Evolutionary conservation across 2,113 vertebrate genomes (phyloP), one percentile per base, ranked within the genome.

Genomic region (Thinocorus orbignyianus): DNA sequence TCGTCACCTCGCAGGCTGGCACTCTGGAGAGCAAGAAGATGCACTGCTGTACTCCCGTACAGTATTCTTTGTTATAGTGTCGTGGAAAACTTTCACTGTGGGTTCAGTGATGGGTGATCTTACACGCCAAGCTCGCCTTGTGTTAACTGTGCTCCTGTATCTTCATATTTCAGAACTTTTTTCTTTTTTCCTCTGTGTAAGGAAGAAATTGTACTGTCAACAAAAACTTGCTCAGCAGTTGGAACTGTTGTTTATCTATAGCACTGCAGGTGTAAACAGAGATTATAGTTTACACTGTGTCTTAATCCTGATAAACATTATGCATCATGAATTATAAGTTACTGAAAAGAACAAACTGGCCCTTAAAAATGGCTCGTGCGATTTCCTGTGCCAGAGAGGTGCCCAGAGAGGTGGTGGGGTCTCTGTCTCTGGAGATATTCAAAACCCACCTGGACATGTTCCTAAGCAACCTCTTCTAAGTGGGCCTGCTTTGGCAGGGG

Each of bases 1-100:
- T 0, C 8, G 60, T 7, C n/a, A 2, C 22, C 12, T 31, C 4
- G 20, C 60, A 2, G 39, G 1, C 7, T 5, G n/a, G 2, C 6
- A 10, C 33, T n/a, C 33, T 17, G 7, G 1, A 17, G 51, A 26
- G 25, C 61, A 6, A 31, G 35, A 26, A 24, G 12, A 13, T 1
- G 39, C 69, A 7, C 17, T 23, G 78, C 31, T 30, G 44, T 41
- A 17, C 24, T 49, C 14, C 11, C 12, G 7, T 24, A 3, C 9
- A 13, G 41, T 31, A 4, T 31, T 5, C 16, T 22, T 10, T 12
- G 37, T 44, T 48, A 4, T 20, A 5, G 54, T 15, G 55, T 5
- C 60, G 1, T 2, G 39, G 28, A 51, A 44, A 72, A 19, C 23
- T n/a, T 65, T 13, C 22, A 1, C 19, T 18, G 11, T 20, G 78